Conservation (phyloP, 2,797 vertebrate genomes). For the Syngnathus acus region DNA sequence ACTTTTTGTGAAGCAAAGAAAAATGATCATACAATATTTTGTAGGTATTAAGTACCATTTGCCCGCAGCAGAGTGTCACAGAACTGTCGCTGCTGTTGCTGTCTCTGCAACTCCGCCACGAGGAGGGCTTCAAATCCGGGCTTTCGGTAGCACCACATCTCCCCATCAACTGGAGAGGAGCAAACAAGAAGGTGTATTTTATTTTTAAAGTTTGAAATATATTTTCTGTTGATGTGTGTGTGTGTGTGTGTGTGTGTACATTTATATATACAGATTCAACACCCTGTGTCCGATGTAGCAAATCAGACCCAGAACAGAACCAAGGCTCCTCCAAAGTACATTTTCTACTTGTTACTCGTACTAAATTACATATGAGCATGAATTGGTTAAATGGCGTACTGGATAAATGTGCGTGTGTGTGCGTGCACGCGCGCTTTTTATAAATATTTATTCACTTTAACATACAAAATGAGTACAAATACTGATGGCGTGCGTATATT, state of each 20-base stretch:
- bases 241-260: too few relatives aligned
- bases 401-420: too few relatives aligned
- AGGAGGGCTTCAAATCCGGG: slow-evolving; percentile 57
- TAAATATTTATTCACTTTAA: too few relatives aligned
- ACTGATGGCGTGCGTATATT: too few relatives aligned
- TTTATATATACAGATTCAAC: background rate
- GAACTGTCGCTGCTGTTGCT: slow-evolving; percentile 63
- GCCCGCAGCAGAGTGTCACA: slow-evolving; percentile 69
- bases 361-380: too few relatives aligned
- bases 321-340: background rate
- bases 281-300: background rate
- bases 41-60: slow-evolving; percentile 45
- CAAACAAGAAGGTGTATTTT: background rate
- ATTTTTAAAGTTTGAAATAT: too few relatives aligned
- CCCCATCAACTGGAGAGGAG: slow-evolving; percentile 16
- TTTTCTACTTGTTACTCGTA: too few relatives aligned
- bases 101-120: slow-evolving; percentile 63
- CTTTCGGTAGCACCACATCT: slow-evolving; percentile 62
- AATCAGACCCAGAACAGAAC: background rate
- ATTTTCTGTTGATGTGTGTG: too few relatives aligned
- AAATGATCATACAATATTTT: background rate
- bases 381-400: too few relatives aligned
- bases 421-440: too few relatives aligned
- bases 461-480: too few relatives aligned
- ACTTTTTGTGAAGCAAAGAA: too few relatives aligned